Evolutionary conservation across 1,140 invertebrate species (phyloP), one percentile per base, ranked within the genome.

Genomic region (Nomia melanderi): DNA sequence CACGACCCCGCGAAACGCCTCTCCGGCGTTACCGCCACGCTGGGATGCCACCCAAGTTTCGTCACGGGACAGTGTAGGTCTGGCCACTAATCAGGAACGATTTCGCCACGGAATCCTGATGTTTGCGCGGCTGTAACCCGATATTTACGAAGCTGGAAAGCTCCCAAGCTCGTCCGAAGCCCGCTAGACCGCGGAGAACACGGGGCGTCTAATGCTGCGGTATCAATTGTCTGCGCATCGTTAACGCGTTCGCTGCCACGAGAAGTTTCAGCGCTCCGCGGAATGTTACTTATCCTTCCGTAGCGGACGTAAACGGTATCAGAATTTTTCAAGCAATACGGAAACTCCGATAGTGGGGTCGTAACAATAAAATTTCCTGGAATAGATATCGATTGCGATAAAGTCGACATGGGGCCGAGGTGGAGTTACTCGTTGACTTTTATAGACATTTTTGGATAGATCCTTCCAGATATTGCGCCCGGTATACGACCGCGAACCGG

Each of bases 121-220:
- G 77, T 82, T 83, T 83, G 71, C 78, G 56, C 77, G 25, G 39
- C 53, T 53, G 67, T 79, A 83, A 84, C 72, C 31, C 70, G 77
- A 83, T 84, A 84, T 84, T 79, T 80, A 76, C 77, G 72, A 54
- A 72, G 29, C 67, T 69, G 62, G 69, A 59, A 57, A 57, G 64
- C 33, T 71, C 53, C 54, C 39, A 20, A 39, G n/a, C 14, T 14
- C n/a, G n/a, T 2, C 20, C 25, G n/a, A 2, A 0, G 12, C 20
- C 17, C 23, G n/a, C 8, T 2, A 1, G 39, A 1, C 31, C 14
- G 2, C 14, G n/a, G 57, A 25, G 29, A n/a, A 17, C n/a, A 27
- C 39, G 31, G 60, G 73, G 57, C 64, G 64, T 77, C 64, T 83
- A 78, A 81, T 71, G 75, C 64, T 64, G 75, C 41, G 74, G 65